Conservation (phyloP, 2,888 invertebrate species). For the Adelphocoris suturalis region DNA sequence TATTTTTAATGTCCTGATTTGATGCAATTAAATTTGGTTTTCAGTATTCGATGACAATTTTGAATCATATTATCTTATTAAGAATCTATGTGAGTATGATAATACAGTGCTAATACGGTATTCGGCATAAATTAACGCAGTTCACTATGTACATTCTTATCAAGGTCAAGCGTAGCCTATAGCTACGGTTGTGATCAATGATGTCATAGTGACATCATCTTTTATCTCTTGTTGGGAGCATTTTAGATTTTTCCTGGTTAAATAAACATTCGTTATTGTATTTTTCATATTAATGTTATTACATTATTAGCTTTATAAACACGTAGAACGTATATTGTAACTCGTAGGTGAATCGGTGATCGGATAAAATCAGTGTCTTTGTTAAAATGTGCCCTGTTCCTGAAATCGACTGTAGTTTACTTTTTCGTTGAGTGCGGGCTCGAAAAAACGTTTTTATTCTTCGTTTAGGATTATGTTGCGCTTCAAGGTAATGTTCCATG, state of each 20-base stretch:
- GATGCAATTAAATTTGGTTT: background rate
- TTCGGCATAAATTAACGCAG: constrained; percentile 50
- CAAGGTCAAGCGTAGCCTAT: constrained; percentile 67
- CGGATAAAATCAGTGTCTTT: constrained; percentile 62
- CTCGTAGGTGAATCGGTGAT: background rate
- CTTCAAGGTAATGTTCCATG: constrained; percentile 40
- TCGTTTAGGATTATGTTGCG: constrained; percentile 40
- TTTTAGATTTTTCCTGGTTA: constrained; percentile 68
- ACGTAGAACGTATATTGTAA: background rate
- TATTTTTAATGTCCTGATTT: background rate
- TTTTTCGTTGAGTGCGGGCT: constrained; percentile 58
- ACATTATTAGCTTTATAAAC: constrained; percentile 38
- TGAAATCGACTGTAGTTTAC: constrained; percentile 13
- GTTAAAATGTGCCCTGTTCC: constrained; percentile 57
- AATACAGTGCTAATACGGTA: background rate
- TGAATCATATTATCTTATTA: background rate
- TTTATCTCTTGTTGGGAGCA: constrained; percentile 69
- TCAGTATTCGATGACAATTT: background rate
- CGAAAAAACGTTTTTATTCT: constrained; percentile 37
- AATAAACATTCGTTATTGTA: constrained; percentile 61
- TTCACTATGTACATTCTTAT: constrained; percentile 55
- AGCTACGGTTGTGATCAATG: constrained; percentile 71
- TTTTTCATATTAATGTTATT: constrained; percentile 49
- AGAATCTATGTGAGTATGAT: background rate
- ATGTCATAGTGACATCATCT: constrained; percentile 71